Percentiles rank a stretch among this genome's conserved stretches.
These are phyloP conservation scores for Silurus aristotelis DNA, from an alignment of 2,797 vertebrate genomes.

Conservation along the genomic window DNA sequence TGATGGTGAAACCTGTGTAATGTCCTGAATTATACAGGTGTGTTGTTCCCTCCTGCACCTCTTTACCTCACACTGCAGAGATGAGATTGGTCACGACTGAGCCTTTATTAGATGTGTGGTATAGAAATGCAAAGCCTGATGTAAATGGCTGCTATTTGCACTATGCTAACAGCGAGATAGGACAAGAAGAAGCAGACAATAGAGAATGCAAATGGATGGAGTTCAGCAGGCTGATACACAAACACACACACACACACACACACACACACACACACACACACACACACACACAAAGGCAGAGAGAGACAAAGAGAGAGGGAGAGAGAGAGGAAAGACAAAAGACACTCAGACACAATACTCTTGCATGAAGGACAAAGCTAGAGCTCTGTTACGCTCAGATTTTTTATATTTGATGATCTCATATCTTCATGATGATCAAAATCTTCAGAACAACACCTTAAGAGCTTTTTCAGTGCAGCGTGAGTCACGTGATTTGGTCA, in stretches of 20 bases:
- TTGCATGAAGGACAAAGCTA: neutral
- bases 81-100: constrained; percentile 28
- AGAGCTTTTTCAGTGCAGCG: neutral
- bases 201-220: constrained; percentile 53
- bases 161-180: constrained; percentile 45
- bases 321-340: neutral
- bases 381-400: neutral
- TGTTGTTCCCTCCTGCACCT: constrained; percentile 34
- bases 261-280: neutral
- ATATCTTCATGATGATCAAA: neutral
- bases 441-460: neutral
- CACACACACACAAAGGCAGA: neutral
- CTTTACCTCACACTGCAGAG: constrained; percentile 9
- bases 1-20: neutral
- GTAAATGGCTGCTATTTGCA: constrained; percentile 53
- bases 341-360: neutral
- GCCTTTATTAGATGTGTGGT: constrained; percentile 36
- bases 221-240: constrained; percentile 29
- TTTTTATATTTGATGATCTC: neutral
- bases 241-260: constrained; percentile 2
- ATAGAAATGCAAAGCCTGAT: constrained; percentile 56
- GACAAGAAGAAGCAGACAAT: constrained; percentile 43
- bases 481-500: neutral
- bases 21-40: neutral
- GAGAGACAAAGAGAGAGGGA: neutral